A percentile compares a stretch with the other conserved stretches of the same genome.
phyloP scores from a whole-genome alignment of 2,113 vertebrate genomes.

The Capreolus pygargus region DNA sequence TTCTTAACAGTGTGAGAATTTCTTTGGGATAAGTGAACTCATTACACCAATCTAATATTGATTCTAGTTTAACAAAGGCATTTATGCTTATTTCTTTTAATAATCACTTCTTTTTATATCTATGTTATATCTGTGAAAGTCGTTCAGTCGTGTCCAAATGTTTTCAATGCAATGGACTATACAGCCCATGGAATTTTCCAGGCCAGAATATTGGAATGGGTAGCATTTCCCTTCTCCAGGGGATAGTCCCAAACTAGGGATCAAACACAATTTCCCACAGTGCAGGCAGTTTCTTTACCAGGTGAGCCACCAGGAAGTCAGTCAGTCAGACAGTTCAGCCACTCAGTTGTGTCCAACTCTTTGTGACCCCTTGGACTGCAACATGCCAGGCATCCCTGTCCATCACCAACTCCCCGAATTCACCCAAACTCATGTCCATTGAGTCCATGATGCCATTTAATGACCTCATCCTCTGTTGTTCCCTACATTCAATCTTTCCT shows the following conservation, averaged over 20 bases:
- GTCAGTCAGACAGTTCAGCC: not conserved
- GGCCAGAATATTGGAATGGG: not conserved
- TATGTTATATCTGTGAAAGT: not conserved
- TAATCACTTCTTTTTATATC: not conserved
- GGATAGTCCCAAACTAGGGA: not conserved
- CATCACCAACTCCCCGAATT: not conserved
- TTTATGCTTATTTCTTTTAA: not conserved
- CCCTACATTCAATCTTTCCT: not conserved
- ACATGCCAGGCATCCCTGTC: not conserved
- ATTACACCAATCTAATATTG: not conserved
- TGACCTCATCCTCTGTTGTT: not conserved
- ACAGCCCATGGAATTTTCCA: not conserved
- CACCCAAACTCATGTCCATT: not conserved
- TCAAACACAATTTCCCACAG: not conserved
- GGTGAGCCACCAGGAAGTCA: not conserved
- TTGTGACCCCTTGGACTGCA: not conserved
- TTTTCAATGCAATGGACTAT: not conserved
- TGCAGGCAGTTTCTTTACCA: not conserved
- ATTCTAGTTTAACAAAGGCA: not conserved
- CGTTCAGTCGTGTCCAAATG: fast-evolving
- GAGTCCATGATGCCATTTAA: not conserved
- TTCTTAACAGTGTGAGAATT: not conserved
- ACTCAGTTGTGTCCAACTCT: fast-evolving
- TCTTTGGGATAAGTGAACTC: not conserved
- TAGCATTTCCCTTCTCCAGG: not conserved